phyloP scores from a whole-genome alignment of 2,113 vertebrate species.

The Gallinago undulata region DNA sequence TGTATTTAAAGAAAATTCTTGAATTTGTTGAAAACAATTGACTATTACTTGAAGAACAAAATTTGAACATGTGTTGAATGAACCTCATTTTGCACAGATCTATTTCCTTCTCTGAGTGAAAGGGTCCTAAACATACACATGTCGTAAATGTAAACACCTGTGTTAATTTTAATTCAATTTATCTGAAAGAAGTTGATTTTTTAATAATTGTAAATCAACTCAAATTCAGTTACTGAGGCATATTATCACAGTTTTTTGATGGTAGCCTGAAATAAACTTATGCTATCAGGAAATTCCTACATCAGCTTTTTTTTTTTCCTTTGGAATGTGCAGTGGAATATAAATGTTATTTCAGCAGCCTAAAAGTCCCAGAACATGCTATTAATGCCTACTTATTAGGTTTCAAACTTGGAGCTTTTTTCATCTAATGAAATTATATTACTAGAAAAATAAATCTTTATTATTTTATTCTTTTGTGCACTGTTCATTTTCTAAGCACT shows the following conservation, averaged over 20 bases:
- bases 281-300: background rate
- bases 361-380: background rate
- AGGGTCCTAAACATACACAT: background rate
- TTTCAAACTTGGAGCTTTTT: background rate
- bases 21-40: background rate
- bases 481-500: background rate
- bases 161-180: background rate
- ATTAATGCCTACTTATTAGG: background rate
- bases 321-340: background rate
- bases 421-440: background rate
- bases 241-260: background rate
- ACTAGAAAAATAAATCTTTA: background rate
- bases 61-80: background rate
- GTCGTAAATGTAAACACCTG: rapidly evolving
- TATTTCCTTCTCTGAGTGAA: background rate
- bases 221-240: background rate
- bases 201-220: background rate
- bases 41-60: background rate
- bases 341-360: background rate
- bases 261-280: background rate
- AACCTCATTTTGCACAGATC: background rate
- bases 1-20: background rate
- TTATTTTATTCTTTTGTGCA: background rate
- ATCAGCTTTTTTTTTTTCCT: background rate
- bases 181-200: background rate